phyloP scores from a whole-genome alignment of 2,888 invertebrate genomes.

The Philopedon plagiatum region DNA sequence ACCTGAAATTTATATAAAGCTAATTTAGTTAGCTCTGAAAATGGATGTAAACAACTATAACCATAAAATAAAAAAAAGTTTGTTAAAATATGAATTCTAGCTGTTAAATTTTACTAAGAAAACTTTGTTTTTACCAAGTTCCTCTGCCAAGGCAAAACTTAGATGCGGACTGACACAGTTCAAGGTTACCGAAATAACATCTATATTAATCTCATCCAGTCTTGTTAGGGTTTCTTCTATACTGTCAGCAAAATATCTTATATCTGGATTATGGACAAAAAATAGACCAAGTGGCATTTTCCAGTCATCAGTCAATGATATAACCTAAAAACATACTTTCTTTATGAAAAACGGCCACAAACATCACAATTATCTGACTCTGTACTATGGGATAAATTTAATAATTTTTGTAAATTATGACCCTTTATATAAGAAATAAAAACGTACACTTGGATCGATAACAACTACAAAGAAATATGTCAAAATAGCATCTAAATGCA shows the following conservation, averaged over 20 bases:
- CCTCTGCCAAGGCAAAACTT: slow-evolving; percentile 33
- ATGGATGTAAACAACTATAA: not conserved
- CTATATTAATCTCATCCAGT: slow-evolving; percentile 23
- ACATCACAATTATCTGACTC: too few species aligned
- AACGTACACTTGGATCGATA: too few species aligned
- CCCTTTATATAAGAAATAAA: too few species aligned
- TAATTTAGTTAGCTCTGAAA: not conserved
- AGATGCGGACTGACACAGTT: slow-evolving; percentile 28
- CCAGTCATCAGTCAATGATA: slow-evolving; percentile 42
- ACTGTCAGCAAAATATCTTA: slow-evolving; percentile 37
- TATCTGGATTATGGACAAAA: slow-evolving; percentile 38
- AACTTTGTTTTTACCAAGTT: slow-evolving; percentile 35
- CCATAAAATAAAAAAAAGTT: not conserved
- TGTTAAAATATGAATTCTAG: too few species aligned
- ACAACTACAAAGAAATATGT: too few species aligned
- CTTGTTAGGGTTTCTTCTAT: slow-evolving; percentile 27
- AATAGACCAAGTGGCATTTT: slow-evolving; percentile 40
- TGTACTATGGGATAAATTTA: too few species aligned
- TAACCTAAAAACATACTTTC: slow-evolving; percentile 27
- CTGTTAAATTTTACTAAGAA: too few species aligned
- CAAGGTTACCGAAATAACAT: slow-evolving; percentile 37
- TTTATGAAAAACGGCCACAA: too few species aligned
- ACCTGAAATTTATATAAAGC: slow-evolving; percentile 22
- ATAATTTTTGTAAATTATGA: too few species aligned
- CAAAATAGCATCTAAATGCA: too few species aligned